phyloP scores from a whole-genome alignment of 1,140 invertebrate genomes.

The Euborellia annulipes region DNA sequence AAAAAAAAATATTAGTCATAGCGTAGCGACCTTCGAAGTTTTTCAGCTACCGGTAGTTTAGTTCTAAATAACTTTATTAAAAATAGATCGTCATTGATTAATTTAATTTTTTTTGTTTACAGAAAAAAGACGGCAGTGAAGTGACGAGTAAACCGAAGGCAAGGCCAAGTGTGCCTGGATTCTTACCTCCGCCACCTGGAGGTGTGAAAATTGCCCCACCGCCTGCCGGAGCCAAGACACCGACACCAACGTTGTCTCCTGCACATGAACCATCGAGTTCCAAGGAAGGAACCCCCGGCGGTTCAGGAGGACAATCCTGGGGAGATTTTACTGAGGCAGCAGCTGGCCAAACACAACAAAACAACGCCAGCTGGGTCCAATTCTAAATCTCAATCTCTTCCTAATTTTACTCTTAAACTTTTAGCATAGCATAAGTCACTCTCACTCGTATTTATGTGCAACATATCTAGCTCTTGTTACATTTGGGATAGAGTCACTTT shows the following conservation, averaged over 20 bases:
- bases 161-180: conserved; percentile 32
- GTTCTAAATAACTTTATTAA: no score
- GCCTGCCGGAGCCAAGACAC: conserved; percentile 37
- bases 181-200: conserved; percentile 74
- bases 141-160: conserved; percentile 41
- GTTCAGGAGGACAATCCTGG: no score
- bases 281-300: no score
- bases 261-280: conserved; percentile 36
- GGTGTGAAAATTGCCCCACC: conserved; percentile 47
- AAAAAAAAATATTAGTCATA: no score
- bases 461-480: no score
- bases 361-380: conserved; percentile 16
- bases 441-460: neutral
- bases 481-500: neutral
- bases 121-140: conserved; percentile 81
- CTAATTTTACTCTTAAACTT: neutral
- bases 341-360: neutral
- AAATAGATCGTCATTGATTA: no score
- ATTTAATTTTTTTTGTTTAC: conserved; percentile 12
- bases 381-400: conserved; percentile 12
- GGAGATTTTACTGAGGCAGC: no score
- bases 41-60: no score
- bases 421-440: neutral
- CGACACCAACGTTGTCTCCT: conserved; percentile 42
- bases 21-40: no score